Evolutionary conservation across 2,113 vertebrate genomes (phyloP), one percentile per base, ranked within the genome.

Genomic region (Channa maculata): DNA sequence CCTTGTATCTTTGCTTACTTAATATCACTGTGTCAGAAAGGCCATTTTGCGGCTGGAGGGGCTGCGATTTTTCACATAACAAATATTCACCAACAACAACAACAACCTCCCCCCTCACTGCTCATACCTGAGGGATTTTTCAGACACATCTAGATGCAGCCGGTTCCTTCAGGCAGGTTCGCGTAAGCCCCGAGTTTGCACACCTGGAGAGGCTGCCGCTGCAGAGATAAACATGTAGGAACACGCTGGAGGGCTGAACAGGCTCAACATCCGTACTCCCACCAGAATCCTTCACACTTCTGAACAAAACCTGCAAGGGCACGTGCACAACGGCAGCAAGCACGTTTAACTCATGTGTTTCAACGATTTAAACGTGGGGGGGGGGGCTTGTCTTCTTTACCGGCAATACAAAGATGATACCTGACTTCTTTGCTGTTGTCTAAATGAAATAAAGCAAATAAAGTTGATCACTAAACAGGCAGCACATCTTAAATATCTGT

Each of bases 151-250:
- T 5, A 13, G 52, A 58, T 41, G 71, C 75, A 67, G 67, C 65
- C 75, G 77, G 51, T n/a, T 68, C 65, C 73, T 70, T 13, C 57
- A 62, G 69, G 82, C 71, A 68, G 80, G 75, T 66, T 74, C 65
- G 64, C 39, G 24, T 54, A 10, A 59, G 61, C 58, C 57, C 13
- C 0, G 34, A 84, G 83, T 82, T 82, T 82, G 65, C 74, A 79
- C 88, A 86, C 85, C 83, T 86, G 88, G 85, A 60, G 68, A 74
- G 52, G 50, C 45, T 74, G 71, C 43, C 59, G 65, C 15, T 59
- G 74, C 67, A 67, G 5, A 66, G 77, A 39, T 52, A 65, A 79
- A 86, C 88, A 14, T 82, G 78, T 70, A 44, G 65, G 44, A 69
- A 76, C 88, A 71, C 1, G 83, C 50, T 13, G 10, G 24, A 38